phyloP scores from a whole-genome alignment of 2,113 vertebrate genomes.

The Leucoraja erinaceus region DNA sequence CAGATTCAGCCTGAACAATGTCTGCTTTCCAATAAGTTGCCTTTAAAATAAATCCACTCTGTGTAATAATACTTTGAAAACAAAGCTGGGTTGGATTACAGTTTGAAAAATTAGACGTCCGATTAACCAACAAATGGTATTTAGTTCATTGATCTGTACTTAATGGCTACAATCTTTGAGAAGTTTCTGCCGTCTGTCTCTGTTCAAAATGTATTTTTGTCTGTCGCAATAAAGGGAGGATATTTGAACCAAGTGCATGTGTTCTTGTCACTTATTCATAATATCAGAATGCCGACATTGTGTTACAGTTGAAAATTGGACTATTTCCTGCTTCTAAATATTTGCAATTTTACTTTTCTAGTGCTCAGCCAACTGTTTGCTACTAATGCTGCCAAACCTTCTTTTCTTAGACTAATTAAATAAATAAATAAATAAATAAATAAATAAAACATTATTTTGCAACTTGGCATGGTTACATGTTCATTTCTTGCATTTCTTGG shows the following conservation, averaged over 20 bases:
- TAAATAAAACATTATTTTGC: background rate
- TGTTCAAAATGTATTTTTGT: conserved; percentile 53
- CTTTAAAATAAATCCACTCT: conserved; percentile 20
- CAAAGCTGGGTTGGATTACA: conserved; percentile 18
- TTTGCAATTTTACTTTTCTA: conserved; percentile 15
- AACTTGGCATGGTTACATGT: background rate
- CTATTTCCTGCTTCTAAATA: conserved; percentile 26
- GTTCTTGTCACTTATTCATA: conserved; percentile 49
- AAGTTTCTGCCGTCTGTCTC: conserved; percentile 57
- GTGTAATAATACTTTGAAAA: background rate
- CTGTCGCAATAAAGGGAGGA: conserved; percentile 50
- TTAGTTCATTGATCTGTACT: conserved; percentile 69
- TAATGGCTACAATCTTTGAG: conserved; percentile 68
- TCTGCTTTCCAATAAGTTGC: conserved; percentile 57
- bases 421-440: too few relatives aligned
- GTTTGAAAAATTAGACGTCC: conserved; percentile 54
- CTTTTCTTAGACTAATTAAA: background rate
- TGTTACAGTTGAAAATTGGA: conserved; percentile 24
- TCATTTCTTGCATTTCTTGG: background rate
- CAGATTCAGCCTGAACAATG: conserved; percentile 58
- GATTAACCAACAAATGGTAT: conserved; percentile 81
- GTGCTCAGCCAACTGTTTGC: background rate
- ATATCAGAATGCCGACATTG: conserved; percentile 25
- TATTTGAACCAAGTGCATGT: conserved; percentile 44
- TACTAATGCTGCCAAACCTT: background rate